phyloP scores from a whole-genome alignment of 2,113 vertebrate genomes.

The Felis catus region DNA sequence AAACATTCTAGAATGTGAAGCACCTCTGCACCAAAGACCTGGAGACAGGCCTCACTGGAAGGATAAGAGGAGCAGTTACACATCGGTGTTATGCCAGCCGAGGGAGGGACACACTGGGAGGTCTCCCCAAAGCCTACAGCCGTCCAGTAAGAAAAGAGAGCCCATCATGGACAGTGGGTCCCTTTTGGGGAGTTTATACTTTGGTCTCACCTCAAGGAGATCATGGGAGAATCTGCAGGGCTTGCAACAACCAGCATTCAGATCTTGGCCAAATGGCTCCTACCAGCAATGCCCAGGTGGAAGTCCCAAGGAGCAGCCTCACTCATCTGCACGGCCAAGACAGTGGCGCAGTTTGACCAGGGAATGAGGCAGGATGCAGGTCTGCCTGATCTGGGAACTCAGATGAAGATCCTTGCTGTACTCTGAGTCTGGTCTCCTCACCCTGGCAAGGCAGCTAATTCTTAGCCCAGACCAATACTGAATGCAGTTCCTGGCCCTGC shows the following conservation, averaged over 20 bases:
- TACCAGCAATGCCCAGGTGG: background rate
- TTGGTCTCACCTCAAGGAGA: background rate
- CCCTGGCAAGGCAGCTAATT: background rate
- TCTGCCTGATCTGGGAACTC: background rate
- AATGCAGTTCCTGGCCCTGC: background rate
- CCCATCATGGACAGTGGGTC: background rate
- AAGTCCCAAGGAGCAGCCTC: background rate
- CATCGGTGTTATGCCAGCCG: too few relatives aligned
- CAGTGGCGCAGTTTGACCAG: background rate
- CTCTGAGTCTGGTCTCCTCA: background rate
- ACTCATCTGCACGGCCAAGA: background rate
- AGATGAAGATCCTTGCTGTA: background rate
- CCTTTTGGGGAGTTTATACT: background rate
- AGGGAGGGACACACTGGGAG: background rate
- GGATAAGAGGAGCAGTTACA: background rate
- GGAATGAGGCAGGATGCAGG: too few relatives aligned
- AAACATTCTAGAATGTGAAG: background rate
- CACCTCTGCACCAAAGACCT: background rate
- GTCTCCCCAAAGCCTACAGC: background rate
- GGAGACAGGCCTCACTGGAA: rapidly evolving
- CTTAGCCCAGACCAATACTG: background rate
- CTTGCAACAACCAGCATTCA: background rate
- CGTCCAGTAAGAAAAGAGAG: background rate
- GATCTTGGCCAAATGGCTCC: background rate
- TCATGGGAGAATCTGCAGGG: background rate